Conservation (phyloP, 2,113 vertebrate genomes). For the Leucopsar rothschildi region DNA sequence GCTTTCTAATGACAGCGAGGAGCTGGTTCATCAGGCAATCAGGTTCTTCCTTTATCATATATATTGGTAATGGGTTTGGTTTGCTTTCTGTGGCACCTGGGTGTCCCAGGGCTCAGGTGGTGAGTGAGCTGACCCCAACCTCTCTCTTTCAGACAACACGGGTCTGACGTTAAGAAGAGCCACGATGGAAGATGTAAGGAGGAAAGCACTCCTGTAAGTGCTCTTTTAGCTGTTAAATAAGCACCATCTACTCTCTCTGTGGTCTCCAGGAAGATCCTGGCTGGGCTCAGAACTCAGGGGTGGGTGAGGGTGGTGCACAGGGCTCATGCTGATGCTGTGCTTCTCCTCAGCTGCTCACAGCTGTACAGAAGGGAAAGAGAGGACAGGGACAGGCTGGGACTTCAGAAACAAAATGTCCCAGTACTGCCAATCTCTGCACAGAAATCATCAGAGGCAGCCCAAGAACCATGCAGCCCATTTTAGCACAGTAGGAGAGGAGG, state of each 20-base stretch:
- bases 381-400: fast-evolving
- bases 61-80: not conserved
- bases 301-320: fast-evolving
- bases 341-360: not conserved
- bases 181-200: conserved; percentile 26
- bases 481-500: not conserved
- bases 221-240: not conserved
- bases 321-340: not conserved
- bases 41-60: not conserved
- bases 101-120: not conserved
- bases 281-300: not conserved
- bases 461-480: not conserved
- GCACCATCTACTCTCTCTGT: not conserved
- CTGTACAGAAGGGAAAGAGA: not conserved
- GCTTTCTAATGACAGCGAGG: not conserved
- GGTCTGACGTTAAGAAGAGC: conserved; percentile 13
- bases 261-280: not conserved
- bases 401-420: not conserved
- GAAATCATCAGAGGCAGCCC: not conserved
- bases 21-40: not conserved
- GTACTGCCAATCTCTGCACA: not conserved
- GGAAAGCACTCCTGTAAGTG: conserved; percentile 1
- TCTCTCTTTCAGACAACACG: not conserved
- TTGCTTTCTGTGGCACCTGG: not conserved
- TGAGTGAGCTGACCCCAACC: fast-evolving